Conservation (phyloP, 2,888 invertebrate genomes). For the Nomada lathburiana region DNA sequence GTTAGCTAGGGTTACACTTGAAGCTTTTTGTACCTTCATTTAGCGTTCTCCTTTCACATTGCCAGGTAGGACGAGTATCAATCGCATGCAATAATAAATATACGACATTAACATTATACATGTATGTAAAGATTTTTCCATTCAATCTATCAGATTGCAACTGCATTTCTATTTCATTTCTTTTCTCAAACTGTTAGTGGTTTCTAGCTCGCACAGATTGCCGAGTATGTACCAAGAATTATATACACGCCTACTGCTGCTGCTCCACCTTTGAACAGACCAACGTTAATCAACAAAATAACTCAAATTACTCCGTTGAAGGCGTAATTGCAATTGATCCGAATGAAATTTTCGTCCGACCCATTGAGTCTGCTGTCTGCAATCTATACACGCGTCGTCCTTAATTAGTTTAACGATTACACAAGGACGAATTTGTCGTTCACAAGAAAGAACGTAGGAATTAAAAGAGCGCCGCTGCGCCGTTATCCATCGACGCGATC, state of each 20-base stretch:
- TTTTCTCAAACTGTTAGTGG: too few species aligned
- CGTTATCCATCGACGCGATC: neutral
- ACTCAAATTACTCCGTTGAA: neutral
- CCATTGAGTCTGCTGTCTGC: neutral
- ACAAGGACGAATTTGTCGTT: slow-evolving; percentile 5
- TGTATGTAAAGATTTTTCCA: neutral
- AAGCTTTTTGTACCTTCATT: neutral
- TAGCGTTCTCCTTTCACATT: slow-evolving; percentile 8
- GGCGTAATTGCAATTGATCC: slow-evolving; percentile 24
- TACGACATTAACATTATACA: too few species aligned
- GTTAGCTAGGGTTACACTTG: neutral
- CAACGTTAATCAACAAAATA: neutral
- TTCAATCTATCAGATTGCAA: neutral
- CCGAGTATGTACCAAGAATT: neutral
- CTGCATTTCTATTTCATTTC: too few species aligned
- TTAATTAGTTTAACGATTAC: slow-evolving; percentile 41
- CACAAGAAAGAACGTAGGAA: neutral
- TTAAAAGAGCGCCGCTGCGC: neutral
- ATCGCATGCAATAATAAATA: neutral
- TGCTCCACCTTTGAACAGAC: neutral
- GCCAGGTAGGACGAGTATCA: neutral
- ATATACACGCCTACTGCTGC: too few species aligned
- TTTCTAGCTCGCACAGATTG: neutral
- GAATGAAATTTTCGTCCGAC: slow-evolving; percentile 5
- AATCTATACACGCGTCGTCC: neutral